Percentiles rank a stretch among this genome's conserved stretches.
These are phyloP conservation scores for Zoroaster sp. DNA, from an alignment of 53 echinoderm and acorn worm genomes.

Conservation along the genomic window DNA sequence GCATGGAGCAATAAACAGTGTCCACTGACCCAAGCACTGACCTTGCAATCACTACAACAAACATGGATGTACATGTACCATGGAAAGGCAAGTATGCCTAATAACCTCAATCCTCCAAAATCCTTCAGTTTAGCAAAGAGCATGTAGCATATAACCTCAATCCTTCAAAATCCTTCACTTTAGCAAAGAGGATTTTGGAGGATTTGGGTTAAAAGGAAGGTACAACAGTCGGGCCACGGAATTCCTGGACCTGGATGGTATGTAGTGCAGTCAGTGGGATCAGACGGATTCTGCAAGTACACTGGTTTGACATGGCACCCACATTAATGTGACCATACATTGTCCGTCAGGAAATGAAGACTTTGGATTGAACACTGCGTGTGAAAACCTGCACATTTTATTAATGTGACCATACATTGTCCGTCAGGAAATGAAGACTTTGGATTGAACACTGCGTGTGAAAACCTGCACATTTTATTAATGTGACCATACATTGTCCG, in stretches of 20 bases:
- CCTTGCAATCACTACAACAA: no score
- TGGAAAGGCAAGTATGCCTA: no score
- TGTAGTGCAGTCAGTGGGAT: not conserved
- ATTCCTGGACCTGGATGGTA: slow-evolving; percentile 35
- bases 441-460: not conserved
- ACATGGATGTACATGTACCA: no score
- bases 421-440: not conserved
- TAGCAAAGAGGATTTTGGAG: no score
- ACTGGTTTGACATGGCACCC: not conserved
- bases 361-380: not conserved
- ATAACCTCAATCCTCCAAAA: no score
- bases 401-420: not conserved
- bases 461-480: not conserved
- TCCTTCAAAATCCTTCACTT: no score
- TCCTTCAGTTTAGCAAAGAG: no score
- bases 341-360: not conserved
- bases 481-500: no score
- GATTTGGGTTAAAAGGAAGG: no score
- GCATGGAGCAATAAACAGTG: no score
- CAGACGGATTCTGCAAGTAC: not conserved
- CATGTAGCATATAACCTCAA: no score
- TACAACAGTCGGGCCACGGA: slow-evolving; percentile 44
- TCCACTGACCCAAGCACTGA: no score
- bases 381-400: not conserved
- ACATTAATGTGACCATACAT: not conserved